These are phyloP conservation scores for Terrapene triunguis DNA, from an alignment of 2,113 vertebrate genomes.

Conservation along the genomic window DNA sequence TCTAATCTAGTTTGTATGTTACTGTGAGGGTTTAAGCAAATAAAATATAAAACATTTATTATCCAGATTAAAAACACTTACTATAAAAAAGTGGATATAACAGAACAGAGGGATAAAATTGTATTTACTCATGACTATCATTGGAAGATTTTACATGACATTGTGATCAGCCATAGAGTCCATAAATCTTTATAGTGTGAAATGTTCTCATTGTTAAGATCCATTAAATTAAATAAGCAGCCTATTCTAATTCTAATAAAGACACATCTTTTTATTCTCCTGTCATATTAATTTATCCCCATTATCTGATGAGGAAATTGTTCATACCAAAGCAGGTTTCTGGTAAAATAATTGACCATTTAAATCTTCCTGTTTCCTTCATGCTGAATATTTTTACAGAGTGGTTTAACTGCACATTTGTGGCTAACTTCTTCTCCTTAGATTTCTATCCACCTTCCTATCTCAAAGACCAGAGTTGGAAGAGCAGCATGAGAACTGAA, in stretches of 20 bases:
- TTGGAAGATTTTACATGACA: background rate
- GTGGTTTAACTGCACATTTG: background rate
- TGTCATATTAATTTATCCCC: background rate
- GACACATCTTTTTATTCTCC: background rate
- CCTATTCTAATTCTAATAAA: background rate
- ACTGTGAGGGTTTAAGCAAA: too few relatives aligned
- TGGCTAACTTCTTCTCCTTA: background rate
- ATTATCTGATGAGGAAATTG: background rate
- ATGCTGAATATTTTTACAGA: background rate
- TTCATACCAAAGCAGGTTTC: background rate
- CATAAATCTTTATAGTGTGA: background rate
- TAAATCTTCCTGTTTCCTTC: background rate
- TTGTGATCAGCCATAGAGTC: background rate
- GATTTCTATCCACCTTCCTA: background rate
- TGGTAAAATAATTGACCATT: background rate
- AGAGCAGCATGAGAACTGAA: background rate
- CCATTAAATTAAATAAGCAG: too few relatives aligned
- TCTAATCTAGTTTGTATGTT: too few relatives aligned
- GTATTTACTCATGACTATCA: background rate
- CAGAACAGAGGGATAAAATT: background rate
- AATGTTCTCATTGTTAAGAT: background rate
- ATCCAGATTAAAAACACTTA: too few relatives aligned
- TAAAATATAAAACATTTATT: too few relatives aligned
- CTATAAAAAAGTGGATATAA: background rate
- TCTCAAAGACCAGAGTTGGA: background rate